These are phyloP conservation scores for Montipora capitata DNA, from an alignment of 92 coral and sea anemone species.

Conservation along the genomic window DNA sequence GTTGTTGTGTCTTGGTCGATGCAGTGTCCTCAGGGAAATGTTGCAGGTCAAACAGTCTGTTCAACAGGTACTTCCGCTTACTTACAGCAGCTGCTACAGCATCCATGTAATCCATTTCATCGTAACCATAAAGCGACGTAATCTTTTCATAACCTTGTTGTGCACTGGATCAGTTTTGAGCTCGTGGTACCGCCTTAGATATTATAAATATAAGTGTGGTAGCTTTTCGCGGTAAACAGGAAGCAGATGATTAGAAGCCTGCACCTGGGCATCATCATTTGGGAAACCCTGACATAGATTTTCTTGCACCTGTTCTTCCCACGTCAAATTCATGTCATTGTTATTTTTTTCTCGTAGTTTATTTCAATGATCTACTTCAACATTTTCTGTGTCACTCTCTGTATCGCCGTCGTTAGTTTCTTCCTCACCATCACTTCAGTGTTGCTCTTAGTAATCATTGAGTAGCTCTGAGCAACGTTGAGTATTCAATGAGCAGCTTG, in stretches of 20 bases:
- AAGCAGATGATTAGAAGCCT: not conserved
- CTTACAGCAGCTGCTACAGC: not conserved
- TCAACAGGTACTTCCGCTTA: conserved; percentile 1
- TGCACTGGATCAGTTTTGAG: no score
- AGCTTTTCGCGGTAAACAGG: conserved; percentile 2
- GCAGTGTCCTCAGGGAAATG: not conserved
- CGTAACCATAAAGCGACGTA: not conserved
- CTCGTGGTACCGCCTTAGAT: not conserved
- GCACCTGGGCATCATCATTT: no score
- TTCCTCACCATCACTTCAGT: not conserved
- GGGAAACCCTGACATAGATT: not conserved
- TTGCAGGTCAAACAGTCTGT: conserved; percentile 12
- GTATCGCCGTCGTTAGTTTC: not conserved
- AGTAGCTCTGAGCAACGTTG: no score
- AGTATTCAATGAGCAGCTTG: no score
- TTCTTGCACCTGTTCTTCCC: not conserved
- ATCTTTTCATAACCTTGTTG: no score
- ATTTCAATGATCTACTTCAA: not conserved
- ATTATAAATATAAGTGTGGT: not conserved
- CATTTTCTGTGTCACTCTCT: not conserved
- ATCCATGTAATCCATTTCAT: conserved; percentile 5
- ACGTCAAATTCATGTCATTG: not conserved
- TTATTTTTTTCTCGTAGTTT: not conserved
- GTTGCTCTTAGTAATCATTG: no score
- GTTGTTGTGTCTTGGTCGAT: not conserved